Base-by-base conservation (phyloP, 2,113 vertebrate genomes). In the Tetraodon nigroviridis region DNA sequence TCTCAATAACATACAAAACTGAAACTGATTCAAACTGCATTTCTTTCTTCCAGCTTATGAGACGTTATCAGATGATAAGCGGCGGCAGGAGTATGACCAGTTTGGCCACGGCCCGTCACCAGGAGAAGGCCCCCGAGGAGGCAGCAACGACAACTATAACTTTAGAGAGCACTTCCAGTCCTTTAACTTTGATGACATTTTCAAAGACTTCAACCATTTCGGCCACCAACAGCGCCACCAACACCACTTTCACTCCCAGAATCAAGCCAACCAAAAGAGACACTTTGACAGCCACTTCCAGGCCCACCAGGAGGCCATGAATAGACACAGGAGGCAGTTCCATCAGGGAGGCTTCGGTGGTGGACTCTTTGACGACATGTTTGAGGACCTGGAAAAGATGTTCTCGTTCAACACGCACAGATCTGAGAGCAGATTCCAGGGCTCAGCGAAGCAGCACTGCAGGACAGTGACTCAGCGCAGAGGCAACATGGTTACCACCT, bases 401-500 rank as follows among this genome's bases (percentile, higher is more conserved):
- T 99, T 99, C 89, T 93, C 94, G 0, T 97, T 98, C 59, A 90
- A 90, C 82, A 80, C 90, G 46, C 92, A 92, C 0, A 84, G 86
- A 0, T 74, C 92, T 65, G 84, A 90, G 77, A 90, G 91, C 81
- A 81, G 87, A 64, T 96, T 98, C 71, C 93, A 93, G 6, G 85
- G 89, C 47, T 90, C 95, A 18, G 90, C 82, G 46, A 93, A 94
- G 85, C 89, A 83, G 64, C 94, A 96, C 77, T 99, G 97, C 73
- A 92, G 93, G 87, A 98, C 95, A 75, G 95, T 99, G 83, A 99
- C 96, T 0, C 92, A 99, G 79, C 90, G 96, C 7, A 87, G 91
- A 82, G 97, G 97, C 67, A 99, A 98, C 87, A 97, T 98, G 95
- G 96, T 99, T 70, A 95, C 94, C 52, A 99, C 96, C 0, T 98